A percentile compares a stretch with the other conserved stretches of the same genome.
Conservation (phyloP, 2,888 invertebrate species). For the Rotaria sp. region DNA sequence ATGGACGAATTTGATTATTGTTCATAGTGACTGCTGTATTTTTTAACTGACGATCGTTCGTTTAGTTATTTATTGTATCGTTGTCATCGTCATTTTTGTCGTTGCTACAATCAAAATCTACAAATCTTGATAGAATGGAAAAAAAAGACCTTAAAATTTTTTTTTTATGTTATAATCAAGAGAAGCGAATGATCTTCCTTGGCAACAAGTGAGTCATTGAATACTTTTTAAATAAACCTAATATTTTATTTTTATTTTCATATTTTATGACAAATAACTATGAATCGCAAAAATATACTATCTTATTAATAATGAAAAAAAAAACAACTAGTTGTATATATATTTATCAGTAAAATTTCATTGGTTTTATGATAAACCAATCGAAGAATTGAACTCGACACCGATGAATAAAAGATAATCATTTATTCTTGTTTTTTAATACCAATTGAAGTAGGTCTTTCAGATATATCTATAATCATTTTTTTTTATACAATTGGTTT, state of each 20-base stretch:
- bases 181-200: background rate
- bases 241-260: background rate
- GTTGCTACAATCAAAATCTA: background rate
- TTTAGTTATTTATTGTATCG: background rate
- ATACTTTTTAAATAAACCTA: background rate
- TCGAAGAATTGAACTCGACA: background rate
- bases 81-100: background rate
- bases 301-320: background rate
- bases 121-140: background rate
- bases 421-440: background rate
- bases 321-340: background rate
- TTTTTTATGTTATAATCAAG: background rate
- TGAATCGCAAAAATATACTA: background rate
- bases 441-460: background rate
- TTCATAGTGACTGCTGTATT: background rate
- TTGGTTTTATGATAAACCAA: background rate
- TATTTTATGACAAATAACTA: background rate
- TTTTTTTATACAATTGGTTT: too few relatives aligned
- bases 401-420: background rate
- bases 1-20: background rate
- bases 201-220: background rate
- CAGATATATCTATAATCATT: background rate
- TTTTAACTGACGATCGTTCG: background rate
- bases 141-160: background rate
- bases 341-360: background rate